Evolutionary conservation across 2,797 vertebrate genomes (phyloP).

Genomic region (Glyptemys insculpta): DNA sequence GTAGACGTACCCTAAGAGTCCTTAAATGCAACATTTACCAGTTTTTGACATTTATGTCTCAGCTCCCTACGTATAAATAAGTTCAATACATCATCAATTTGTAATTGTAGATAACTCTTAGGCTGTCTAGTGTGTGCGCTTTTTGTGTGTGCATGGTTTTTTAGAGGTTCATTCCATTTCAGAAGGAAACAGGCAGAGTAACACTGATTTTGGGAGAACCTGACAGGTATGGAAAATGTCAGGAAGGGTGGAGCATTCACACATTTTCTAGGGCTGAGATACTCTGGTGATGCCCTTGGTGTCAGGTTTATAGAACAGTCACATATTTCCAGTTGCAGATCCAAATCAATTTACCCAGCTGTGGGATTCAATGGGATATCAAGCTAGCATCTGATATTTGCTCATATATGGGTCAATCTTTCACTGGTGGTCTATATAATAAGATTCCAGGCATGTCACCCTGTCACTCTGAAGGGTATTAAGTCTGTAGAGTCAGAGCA

Average conservation of each 20-base stretch:
- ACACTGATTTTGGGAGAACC: not conserved
- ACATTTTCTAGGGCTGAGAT: not conserved
- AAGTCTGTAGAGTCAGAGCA: not conserved
- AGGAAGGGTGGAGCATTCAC: not conserved
- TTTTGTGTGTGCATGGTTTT: not conserved
- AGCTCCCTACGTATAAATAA: not conserved
- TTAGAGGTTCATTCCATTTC: not conserved
- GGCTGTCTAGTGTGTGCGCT: not conserved
- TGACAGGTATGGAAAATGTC: not conserved
- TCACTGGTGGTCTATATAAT: not conserved
- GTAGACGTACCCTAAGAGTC: not conserved
- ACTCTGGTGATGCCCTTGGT: not conserved
- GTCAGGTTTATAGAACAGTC: not conserved
- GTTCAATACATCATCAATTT: not conserved
- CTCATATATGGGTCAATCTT: not conserved
- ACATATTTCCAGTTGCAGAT: constrained; percentile 15
- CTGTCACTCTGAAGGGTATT: not conserved
- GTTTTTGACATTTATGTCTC: not conserved
- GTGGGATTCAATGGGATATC: not conserved
- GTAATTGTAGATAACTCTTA: not conserved
- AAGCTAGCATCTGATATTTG: constrained; percentile 2
- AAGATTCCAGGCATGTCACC: not conserved
- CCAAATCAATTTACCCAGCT: constrained; percentile 17
- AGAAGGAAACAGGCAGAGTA: not conserved
- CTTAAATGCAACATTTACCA: not conserved